Evolutionary conservation across 2,113 vertebrate species (phyloP).

Genomic region (Xiphias gladius): DNA sequence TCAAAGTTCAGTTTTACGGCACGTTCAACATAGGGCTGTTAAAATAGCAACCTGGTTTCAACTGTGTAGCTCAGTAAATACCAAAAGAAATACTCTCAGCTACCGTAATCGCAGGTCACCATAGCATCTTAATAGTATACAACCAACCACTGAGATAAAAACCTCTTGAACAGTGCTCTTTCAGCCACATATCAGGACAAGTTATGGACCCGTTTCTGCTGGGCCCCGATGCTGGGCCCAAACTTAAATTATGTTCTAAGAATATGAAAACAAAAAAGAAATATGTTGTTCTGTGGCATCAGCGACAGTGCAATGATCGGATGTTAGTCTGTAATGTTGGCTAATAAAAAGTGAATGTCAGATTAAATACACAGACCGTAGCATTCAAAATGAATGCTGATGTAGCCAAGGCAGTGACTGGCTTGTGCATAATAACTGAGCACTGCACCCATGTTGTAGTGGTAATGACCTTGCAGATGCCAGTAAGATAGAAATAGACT

Average conservation of each 20-base stretch:
- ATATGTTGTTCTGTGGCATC: conserved; percentile 27
- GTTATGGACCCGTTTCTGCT: conserved; percentile 1
- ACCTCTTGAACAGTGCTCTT: neutral
- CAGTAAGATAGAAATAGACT: conserved; percentile 66
- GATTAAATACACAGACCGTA: neutral
- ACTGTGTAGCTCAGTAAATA: conserved; percentile 10
- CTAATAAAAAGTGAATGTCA: neutral
- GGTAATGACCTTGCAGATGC: conserved; percentile 59
- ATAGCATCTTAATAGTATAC: conserved; percentile 12
- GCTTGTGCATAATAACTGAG: conserved; percentile 24
- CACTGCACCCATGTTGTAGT: conserved; percentile 23
- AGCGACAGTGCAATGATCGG: conserved; percentile 38
- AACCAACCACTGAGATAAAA: neutral
- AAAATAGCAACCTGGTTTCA: neutral
- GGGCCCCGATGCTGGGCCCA: neutral
- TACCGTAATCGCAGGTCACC: neutral
- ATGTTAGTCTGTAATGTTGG: neutral
- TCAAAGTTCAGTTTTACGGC: conserved; percentile 20
- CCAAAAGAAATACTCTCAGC: neutral
- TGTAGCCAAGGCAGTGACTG: neutral
- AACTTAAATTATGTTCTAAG: neutral
- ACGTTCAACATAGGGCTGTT: conserved; percentile 4
- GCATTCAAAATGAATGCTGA: neutral
- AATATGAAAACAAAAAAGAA: neutral
- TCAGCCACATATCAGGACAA: neutral